Evolutionary conservation across 2,797 vertebrate species (phyloP).

Genomic region (Sarcophilus harrisii): DNA sequence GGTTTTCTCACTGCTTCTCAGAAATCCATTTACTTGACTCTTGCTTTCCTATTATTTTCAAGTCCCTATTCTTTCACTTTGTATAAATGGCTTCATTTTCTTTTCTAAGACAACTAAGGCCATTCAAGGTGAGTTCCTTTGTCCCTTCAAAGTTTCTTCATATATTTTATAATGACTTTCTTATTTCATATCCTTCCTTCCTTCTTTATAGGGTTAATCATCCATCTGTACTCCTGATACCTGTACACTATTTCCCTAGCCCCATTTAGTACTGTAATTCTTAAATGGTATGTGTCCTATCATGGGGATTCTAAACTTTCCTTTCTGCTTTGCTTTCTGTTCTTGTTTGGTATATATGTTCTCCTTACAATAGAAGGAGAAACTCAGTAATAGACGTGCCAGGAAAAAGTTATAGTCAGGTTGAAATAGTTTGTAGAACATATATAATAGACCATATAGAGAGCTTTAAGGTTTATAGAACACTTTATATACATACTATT

Average conservation of each 20-base stretch:
- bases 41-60: neutral
- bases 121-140: neutral
- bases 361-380: neutral
- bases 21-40: neutral
- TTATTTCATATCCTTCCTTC: neutral
- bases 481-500: no score
- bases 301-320: neutral
- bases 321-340: neutral
- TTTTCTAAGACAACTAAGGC: neutral
- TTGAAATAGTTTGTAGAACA: neutral
- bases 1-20: neutral
- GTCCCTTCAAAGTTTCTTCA: neutral
- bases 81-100: neutral
- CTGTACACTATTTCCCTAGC: neutral
- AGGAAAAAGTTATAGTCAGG: neutral
- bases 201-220: neutral
- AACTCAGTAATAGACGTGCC: neutral
- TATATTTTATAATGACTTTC: neutral
- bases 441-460: neutral
- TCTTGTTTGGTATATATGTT: neutral
- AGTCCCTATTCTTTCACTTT: neutral
- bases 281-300: neutral
- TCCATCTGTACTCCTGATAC: neutral
- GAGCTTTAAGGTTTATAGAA: neutral
- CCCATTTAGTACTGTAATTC: neutral